phyloP scores from a whole-genome alignment of 2,113 vertebrate genomes.

The Microtus montanus region DNA sequence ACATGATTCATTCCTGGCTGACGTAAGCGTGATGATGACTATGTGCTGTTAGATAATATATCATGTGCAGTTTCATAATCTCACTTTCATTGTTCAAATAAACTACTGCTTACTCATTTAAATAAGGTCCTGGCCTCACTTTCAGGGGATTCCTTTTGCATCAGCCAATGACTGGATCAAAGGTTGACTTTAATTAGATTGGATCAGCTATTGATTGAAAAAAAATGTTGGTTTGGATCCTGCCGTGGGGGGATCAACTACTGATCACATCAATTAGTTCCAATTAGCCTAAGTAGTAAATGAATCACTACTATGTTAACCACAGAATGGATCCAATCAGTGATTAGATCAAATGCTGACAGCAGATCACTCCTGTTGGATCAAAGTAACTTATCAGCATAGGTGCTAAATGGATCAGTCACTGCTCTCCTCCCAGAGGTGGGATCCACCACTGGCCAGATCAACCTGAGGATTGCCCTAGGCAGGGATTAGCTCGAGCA shows the following conservation, averaged over 20 bases:
- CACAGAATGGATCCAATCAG: not conserved
- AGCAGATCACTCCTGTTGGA: not conserved
- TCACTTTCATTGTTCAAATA: constrained; percentile 62
- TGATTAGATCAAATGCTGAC: not conserved
- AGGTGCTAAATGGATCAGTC: not conserved
- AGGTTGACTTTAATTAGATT: not conserved
- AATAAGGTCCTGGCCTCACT: not conserved
- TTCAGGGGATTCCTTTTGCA: not conserved
- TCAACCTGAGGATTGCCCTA: not conserved
- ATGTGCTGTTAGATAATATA: constrained; percentile 36
- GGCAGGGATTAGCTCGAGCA: not conserved
- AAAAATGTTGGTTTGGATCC: not conserved
- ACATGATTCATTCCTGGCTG: constrained; percentile 65
- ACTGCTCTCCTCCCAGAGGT: not conserved
- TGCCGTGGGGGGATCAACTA: not conserved
- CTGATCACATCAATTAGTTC: not conserved
- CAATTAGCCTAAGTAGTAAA: not conserved
- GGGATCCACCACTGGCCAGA: too few species aligned
- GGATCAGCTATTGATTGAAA: not conserved
- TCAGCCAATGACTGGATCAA: not conserved
- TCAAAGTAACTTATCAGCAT: not conserved
- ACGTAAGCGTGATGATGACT: constrained; percentile 1
- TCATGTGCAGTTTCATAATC: constrained; percentile 52
- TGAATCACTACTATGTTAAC: not conserved
- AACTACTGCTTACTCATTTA: constrained; percentile 43